Percentiles rank a stretch among this genome's conserved stretches.
These are phyloP conservation scores for Clarias magur DNA, from an alignment of 2,113 vertebrate genomes.

Conservation along the genomic window DNA sequence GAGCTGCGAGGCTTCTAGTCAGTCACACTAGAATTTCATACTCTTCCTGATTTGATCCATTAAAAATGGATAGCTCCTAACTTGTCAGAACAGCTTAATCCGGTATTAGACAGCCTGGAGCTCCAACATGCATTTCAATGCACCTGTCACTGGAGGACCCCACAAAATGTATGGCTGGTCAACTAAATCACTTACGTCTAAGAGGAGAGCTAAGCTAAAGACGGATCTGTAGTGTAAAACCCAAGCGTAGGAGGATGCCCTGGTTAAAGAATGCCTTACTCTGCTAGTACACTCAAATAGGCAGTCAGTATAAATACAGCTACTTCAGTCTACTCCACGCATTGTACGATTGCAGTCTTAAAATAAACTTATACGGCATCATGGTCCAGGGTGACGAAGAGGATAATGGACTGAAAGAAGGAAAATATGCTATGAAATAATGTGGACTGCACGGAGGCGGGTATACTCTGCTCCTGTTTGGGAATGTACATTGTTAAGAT, in stretches of 20 bases:
- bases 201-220: conserved; percentile 84
- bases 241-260: conserved; percentile 91
- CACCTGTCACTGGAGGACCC: conserved; percentile 96
- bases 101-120: conserved; percentile 81
- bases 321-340: conserved; percentile 48
- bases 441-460: conserved; percentile 6
- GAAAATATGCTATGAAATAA: neutral
- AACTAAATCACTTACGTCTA: conserved; percentile 79
- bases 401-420: conserved; percentile 5
- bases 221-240: conserved; percentile 83
- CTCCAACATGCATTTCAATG: conserved; percentile 94
- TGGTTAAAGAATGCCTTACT: conserved; percentile 86
- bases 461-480: conserved; percentile 25
- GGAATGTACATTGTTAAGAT: neutral
- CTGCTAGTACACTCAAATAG: conserved; percentile 73
- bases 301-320: conserved; percentile 78
- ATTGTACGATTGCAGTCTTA: conserved; percentile 15
- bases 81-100: conserved; percentile 72
- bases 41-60: neutral
- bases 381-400: neutral
- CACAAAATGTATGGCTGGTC: conserved; percentile 95
- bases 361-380: neutral
- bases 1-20: neutral
- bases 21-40: neutral
- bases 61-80: conserved; percentile 71